These are phyloP conservation scores for Syrrhaptes paradoxus DNA, from an alignment of 2,113 vertebrate species.

Conservation along the genomic window DNA sequence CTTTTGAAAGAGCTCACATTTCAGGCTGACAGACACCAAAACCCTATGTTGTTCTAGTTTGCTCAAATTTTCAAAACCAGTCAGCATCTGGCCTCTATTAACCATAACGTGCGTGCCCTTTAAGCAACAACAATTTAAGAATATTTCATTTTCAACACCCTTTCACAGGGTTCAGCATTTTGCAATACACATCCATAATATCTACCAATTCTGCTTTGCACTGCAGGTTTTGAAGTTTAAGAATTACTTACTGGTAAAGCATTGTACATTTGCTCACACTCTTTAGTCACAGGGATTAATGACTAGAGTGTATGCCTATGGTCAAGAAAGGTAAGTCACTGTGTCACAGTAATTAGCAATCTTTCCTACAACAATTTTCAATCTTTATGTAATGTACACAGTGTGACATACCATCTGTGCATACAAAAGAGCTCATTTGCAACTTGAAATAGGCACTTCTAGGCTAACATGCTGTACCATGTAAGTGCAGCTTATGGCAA, in stretches of 20 bases:
- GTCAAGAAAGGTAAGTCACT: background rate
- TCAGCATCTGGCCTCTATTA: constrained; percentile 77
- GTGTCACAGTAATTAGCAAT: background rate
- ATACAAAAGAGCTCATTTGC: background rate
- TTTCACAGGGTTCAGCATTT: constrained; percentile 58
- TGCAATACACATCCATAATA: constrained; percentile 46
- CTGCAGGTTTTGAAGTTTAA: constrained; percentile 47
- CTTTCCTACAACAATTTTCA: background rate
- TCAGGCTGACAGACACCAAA: constrained; percentile 67
- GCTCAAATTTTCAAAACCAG: constrained; percentile 60
- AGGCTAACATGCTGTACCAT: background rate
- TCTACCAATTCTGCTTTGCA: constrained; percentile 6
- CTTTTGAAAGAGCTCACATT: constrained; percentile 73
- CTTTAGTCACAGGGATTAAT: background rate
- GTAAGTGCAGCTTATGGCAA: background rate
- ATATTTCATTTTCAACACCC: constrained; percentile 65
- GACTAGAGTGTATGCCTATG: background rate
- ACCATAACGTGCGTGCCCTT: constrained; percentile 42
- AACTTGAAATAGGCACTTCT: background rate
- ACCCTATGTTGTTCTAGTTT: constrained; percentile 73
- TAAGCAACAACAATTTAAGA: constrained; percentile 65
- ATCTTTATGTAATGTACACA: accelerated
- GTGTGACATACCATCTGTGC: background rate
- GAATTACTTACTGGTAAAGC: constrained; percentile 21
- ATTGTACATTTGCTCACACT: background rate